Percentiles rank a stretch among this genome's conserved stretches.
phyloP scores from a whole-genome alignment of 2,888 invertebrate genomes.

The Netelia virgata region DNA sequence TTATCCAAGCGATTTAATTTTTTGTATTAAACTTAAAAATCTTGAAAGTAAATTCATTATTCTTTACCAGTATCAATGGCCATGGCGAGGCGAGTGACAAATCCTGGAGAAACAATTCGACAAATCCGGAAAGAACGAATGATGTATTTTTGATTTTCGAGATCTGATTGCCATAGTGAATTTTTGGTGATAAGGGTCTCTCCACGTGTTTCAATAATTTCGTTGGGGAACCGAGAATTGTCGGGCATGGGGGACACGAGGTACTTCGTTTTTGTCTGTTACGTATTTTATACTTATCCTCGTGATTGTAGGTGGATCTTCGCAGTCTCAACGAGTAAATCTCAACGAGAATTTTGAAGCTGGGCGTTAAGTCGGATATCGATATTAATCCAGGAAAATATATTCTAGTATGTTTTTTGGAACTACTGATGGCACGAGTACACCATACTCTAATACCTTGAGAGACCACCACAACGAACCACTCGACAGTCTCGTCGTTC shows the following conservation, averaged over 20 bases:
- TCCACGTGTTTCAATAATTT: slow-evolving; percentile 72
- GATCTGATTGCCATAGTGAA: slow-evolving; percentile 57
- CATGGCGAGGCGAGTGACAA: slow-evolving; percentile 75
- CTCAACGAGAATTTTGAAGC: slow-evolving; percentile 84
- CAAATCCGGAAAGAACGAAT: slow-evolving; percentile 75
- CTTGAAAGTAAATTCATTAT: slow-evolving; percentile 51
- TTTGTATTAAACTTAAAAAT: background rate
- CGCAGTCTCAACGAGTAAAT: slow-evolving; percentile 85
- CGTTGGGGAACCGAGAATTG: slow-evolving; percentile 29
- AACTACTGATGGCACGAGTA: slow-evolving; percentile 74
- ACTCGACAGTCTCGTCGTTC: slow-evolving; percentile 75
- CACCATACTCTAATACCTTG: slow-evolving; percentile 79
- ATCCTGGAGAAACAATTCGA: slow-evolving; percentile 78
- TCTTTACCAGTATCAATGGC: slow-evolving; percentile 75
- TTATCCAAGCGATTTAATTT: background rate
- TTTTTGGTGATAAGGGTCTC: slow-evolving; percentile 67
- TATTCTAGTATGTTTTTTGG: slow-evolving; percentile 73
- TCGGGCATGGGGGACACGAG: slow-evolving; percentile 72
- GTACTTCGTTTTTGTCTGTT: slow-evolving; percentile 70
- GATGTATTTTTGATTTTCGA: slow-evolving; percentile 73
- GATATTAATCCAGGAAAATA: slow-evolving; percentile 76
- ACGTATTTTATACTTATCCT: slow-evolving; percentile 79
- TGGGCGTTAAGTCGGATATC: slow-evolving; percentile 81
- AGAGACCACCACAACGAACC: slow-evolving; percentile 81
- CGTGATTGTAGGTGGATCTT: slow-evolving; percentile 80